Evolutionary conservation across 2,113 vertebrate species (phyloP).

Genomic region (Natator depressus): DNA sequence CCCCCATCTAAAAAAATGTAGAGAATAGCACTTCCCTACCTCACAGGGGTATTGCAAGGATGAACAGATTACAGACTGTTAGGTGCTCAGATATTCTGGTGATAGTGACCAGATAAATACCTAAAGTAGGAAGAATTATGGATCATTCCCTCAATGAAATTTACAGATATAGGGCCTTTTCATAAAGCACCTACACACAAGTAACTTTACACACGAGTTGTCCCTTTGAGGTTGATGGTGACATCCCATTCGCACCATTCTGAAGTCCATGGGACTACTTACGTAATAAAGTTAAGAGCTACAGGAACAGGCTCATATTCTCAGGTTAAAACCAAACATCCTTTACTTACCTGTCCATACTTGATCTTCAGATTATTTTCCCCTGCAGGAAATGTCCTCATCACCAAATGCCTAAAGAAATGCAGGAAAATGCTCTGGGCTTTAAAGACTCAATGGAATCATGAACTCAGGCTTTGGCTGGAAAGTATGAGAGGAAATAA

Average conservation of each 20-base stretch:
- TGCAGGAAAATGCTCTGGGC: neutral
- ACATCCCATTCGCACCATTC: neutral
- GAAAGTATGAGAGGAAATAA: constrained; percentile 28
- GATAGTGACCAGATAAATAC: constrained; percentile 23
- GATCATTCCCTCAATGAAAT: neutral
- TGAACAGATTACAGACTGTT: neutral
- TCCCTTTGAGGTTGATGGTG: neutral
- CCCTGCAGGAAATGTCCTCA: neutral
- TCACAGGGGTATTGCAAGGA: neutral
- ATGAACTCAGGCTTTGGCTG: neutral
- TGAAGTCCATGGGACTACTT: neutral
- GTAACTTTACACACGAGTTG: neutral
- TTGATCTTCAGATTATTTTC: neutral
- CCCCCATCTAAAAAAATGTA: neutral
- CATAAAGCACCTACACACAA: neutral
- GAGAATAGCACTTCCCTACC: neutral
- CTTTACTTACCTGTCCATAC: neutral
- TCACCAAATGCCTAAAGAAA: neutral
- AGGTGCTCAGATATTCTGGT: constrained; percentile 30
- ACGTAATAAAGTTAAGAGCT: neutral
- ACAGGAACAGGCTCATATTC: neutral
- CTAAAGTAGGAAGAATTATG: constrained; percentile 2
- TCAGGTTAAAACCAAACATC: constrained; percentile 2
- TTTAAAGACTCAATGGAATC: neutral
- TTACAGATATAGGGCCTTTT: neutral